These are phyloP conservation scores for Zaprionus lachaisei DNA, from an alignment of 1,140 invertebrate species.

Conservation along the genomic window DNA sequence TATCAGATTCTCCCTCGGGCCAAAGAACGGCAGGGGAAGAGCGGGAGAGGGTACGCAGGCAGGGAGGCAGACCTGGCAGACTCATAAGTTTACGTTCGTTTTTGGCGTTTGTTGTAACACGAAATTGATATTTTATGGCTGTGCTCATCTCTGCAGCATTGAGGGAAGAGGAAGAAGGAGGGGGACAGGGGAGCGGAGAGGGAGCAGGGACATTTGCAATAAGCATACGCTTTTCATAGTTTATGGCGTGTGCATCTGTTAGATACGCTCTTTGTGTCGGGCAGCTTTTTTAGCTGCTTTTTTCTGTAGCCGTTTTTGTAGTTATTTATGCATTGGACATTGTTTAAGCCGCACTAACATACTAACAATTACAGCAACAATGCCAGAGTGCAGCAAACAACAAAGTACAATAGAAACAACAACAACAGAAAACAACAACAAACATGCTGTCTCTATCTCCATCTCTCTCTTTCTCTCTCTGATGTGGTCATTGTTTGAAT, in stretches of 20 bases:
- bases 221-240: slow-evolving; percentile 78
- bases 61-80: slow-evolving; percentile 27
- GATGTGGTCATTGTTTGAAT: slow-evolving; percentile 53
- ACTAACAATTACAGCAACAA: slow-evolving; percentile 32
- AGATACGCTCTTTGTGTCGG: slow-evolving; percentile 60
- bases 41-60: neutral
- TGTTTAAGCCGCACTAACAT: slow-evolving; percentile 66
- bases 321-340: slow-evolving; percentile 79
- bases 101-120: slow-evolving; percentile 80
- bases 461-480: neutral
- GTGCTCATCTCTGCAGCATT: slow-evolving; percentile 65
- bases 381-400: neutral
- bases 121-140: slow-evolving; percentile 82
- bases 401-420: slow-evolving; percentile 5
- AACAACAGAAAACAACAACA: slow-evolving; percentile 1
- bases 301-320: slow-evolving; percentile 46
- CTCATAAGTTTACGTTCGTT: slow-evolving; percentile 79
- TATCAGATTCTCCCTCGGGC: slow-evolving; percentile 34
- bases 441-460: neutral
- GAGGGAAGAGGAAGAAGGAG: neutral
- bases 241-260: slow-evolving; percentile 79
- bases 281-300: slow-evolving; percentile 23
- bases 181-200: no score
- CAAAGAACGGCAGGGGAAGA: neutral
- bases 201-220: slow-evolving; percentile 14